Evolutionary conservation across 1,140 invertebrate genomes (phyloP).

Genomic region (Drosophila ananassae): DNA sequence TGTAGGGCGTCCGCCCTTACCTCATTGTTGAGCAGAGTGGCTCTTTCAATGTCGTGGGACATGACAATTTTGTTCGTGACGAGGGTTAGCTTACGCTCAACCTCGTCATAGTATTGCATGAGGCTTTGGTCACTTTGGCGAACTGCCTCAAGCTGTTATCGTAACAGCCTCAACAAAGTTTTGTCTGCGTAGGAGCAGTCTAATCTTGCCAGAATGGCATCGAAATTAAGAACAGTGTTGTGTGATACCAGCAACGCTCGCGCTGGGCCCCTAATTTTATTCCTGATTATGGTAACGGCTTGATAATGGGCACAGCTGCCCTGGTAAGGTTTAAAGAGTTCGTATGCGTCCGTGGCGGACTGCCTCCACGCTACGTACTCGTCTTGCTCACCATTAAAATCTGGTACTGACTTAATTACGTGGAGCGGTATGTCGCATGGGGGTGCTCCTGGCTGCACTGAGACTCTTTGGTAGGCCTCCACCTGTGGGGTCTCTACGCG

Average conservation of each 20-base stretch:
- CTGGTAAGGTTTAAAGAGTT: background rate
- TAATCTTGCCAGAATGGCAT: background rate
- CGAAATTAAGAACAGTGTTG: background rate
- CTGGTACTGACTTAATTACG: too few relatives aligned
- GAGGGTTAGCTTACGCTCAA: constrained; percentile 4
- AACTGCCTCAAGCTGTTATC: background rate
- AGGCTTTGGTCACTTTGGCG: constrained; percentile 4
- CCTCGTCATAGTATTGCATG: constrained; percentile 3
- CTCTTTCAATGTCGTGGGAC: too few relatives aligned
- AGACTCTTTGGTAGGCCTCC: too few relatives aligned
- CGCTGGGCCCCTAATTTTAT: constrained; percentile 4
- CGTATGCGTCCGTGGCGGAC: constrained; percentile 3
- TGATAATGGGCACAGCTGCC: constrained; percentile 4
- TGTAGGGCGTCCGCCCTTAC: background rate
- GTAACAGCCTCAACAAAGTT: background rate
- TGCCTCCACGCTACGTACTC: constrained; percentile 1
- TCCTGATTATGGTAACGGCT: constrained; percentile 3
- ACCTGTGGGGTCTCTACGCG: too few relatives aligned
- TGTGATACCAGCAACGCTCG: constrained; percentile 6
- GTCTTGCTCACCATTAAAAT: too few relatives aligned
- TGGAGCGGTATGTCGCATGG: constrained; percentile 3
- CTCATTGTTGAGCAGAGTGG: too few relatives aligned
- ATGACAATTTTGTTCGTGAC: constrained; percentile 1
- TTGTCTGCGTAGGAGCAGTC: constrained; percentile 4
- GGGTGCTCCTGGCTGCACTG: background rate